A percentile compares a stretch with the other conserved stretches of the same genome.
phyloP scores from a whole-genome alignment of 1,140 invertebrate genomes.

The Brachionus rubens region DNA sequence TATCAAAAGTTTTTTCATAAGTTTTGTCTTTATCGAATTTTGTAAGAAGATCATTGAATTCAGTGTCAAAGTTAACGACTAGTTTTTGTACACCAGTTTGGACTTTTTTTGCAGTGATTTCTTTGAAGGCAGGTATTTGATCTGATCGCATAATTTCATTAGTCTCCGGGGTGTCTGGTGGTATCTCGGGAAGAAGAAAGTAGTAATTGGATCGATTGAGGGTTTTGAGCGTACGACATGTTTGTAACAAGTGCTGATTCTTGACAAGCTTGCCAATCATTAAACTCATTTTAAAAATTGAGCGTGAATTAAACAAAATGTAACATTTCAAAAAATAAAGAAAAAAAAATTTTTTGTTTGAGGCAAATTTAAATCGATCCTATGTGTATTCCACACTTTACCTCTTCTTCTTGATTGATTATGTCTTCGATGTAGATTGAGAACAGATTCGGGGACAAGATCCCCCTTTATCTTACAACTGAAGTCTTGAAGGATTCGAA shows the following conservation, averaged over 20 bases:
- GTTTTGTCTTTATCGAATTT: slow-evolving; percentile 58
- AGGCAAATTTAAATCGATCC: too few species aligned
- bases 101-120: slow-evolving; percentile 76
- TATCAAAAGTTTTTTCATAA: slow-evolving; percentile 66
- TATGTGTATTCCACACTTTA: too few species aligned
- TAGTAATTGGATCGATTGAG: not conserved
- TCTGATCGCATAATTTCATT: slow-evolving; percentile 72
- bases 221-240: not conserved
- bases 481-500: too few species aligned
- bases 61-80: slow-evolving; percentile 76
- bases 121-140: slow-evolving; percentile 74
- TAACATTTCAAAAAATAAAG: too few species aligned
- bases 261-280: slow-evolving; percentile 13
- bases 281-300: slow-evolving; percentile 1
- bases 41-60: slow-evolving; percentile 66
- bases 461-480: too few species aligned
- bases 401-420: too few species aligned
- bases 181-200: slow-evolving; percentile 75
- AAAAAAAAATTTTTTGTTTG: too few species aligned
- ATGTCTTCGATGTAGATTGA: too few species aligned
- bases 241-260: not conserved
- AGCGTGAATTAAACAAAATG: too few species aligned
- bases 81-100: slow-evolving; percentile 75
- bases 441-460: too few species aligned
- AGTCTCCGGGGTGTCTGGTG: slow-evolving; percentile 71